Percentiles rank a stretch among this genome's conserved stretches.
Conservation (phyloP, 2,113 vertebrate species). For the Seriola aureovittata region DNA sequence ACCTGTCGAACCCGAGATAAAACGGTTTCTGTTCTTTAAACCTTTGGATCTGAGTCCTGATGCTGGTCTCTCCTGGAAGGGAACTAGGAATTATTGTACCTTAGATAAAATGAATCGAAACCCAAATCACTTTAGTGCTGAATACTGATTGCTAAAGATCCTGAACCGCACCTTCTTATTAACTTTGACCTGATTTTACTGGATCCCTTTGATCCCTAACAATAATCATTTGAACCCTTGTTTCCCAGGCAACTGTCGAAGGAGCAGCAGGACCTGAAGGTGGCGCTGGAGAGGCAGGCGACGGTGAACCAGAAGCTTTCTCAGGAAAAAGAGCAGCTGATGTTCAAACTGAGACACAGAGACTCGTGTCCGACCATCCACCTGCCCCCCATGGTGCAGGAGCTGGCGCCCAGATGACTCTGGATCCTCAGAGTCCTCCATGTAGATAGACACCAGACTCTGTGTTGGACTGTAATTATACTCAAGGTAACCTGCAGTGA, state of each 20-base stretch:
- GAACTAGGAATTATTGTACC: too few relatives aligned
- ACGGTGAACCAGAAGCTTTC: slow-evolving; percentile 81
- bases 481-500: not conserved
- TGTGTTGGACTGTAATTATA: not conserved
- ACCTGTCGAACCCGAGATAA: too few relatives aligned
- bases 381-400: slow-evolving; percentile 70
- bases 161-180: too few relatives aligned
- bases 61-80: too few relatives aligned
- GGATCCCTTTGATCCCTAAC: not conserved
- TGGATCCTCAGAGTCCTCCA: not conserved
- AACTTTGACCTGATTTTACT: too few relatives aligned
- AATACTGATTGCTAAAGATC: too few relatives aligned
- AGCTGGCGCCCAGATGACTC: slow-evolving; percentile 74
- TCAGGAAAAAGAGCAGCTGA: slow-evolving; percentile 92
- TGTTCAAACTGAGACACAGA: slow-evolving; percentile 87
- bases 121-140: too few relatives aligned
- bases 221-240: not conserved
- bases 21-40: too few relatives aligned
- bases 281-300: slow-evolving; percentile 87
- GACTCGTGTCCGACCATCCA: slow-evolving; percentile 82
- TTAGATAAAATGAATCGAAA: too few relatives aligned
- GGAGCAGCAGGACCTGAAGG: slow-evolving; percentile 86
- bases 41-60: too few relatives aligned
- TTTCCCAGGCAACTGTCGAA: slow-evolving; percentile 87
- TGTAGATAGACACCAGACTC: not conserved